phyloP scores from a whole-genome alignment of 2,888 invertebrate species.

The Drosophila lutescens region DNA sequence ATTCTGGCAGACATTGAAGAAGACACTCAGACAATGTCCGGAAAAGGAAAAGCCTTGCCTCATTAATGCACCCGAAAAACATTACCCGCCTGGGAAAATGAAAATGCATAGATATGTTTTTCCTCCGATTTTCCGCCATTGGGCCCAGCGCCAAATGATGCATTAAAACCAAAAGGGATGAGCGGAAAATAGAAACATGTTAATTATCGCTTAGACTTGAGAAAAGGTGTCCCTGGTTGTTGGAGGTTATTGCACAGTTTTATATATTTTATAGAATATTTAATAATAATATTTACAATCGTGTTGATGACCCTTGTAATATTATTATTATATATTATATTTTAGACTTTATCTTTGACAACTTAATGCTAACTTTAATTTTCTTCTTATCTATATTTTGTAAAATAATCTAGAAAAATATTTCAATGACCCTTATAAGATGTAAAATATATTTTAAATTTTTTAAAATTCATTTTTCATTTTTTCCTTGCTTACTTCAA shows the following conservation, averaged over 20 bases:
- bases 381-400: no score
- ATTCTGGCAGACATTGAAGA: slow-evolving; percentile 38
- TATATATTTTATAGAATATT: no score
- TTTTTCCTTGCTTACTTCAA: no score
- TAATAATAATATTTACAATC: no score
- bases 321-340: no score
- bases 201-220: slow-evolving; percentile 17
- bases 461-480: no score
- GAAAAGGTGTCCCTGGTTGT: slow-evolving; percentile 4
- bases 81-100: slow-evolving; percentile 60
- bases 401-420: no score
- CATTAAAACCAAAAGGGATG: slow-evolving; percentile 53
- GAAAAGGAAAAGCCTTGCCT: slow-evolving; percentile 56
- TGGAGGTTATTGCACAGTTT: background rate
- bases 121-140: slow-evolving; percentile 34
- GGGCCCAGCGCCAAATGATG: slow-evolving; percentile 70
- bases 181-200: slow-evolving; percentile 2
- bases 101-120: slow-evolving; percentile 57
- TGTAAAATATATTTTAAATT: no score
- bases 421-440: no score
- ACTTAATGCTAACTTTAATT: no score
- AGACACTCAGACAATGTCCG: slow-evolving; percentile 57
- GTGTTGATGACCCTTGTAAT: no score
- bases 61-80: slow-evolving; percentile 64
- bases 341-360: no score